These are phyloP conservation scores for Trissonchulus latispiculum DNA, from an alignment of 2,888 invertebrate species.

Conservation along the genomic window DNA sequence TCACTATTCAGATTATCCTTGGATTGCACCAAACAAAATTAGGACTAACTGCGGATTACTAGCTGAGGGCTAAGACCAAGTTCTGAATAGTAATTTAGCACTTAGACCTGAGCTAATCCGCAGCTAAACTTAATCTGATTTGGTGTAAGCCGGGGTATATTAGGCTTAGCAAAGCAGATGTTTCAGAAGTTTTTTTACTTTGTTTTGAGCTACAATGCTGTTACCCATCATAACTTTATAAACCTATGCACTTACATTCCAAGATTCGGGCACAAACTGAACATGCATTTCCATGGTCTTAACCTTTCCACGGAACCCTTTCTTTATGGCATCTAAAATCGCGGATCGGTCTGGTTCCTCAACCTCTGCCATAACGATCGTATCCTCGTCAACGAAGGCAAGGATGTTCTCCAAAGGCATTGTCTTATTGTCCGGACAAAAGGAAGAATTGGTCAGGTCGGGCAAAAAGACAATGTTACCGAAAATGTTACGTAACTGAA, in stretches of 20 bases:
- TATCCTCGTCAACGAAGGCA: conserved; percentile 21
- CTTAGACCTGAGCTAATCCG: too few relatives aligned
- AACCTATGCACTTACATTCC: conserved; percentile 13
- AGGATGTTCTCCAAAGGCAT: conserved; percentile 21
- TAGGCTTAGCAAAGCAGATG: too few relatives aligned
- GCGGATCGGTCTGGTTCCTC: background rate
- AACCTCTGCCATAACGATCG: background rate
- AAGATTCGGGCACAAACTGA: conserved; percentile 13
- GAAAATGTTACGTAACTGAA: conserved; percentile 12
- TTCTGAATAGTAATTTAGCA: too few relatives aligned
- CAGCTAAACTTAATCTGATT: too few relatives aligned
- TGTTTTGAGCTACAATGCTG: too few relatives aligned
- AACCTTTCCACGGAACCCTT: conserved; percentile 27
- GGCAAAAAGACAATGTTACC: conserved; percentile 2
- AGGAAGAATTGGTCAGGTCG: conserved; percentile 8
- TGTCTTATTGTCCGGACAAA: conserved; percentile 24
- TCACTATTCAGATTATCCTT: too few relatives aligned
- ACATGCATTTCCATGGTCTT: conserved; percentile 31
- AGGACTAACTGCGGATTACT: too few relatives aligned
- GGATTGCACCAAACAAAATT: too few relatives aligned
- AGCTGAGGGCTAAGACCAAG: too few relatives aligned
- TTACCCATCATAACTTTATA: too few relatives aligned
- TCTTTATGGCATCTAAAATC: conserved; percentile 21
- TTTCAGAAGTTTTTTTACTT: too few relatives aligned
- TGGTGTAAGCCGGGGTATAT: too few relatives aligned